Base-by-base conservation (phyloP, 2,888 invertebrate genomes). In the Parnassius apollo region DNA sequence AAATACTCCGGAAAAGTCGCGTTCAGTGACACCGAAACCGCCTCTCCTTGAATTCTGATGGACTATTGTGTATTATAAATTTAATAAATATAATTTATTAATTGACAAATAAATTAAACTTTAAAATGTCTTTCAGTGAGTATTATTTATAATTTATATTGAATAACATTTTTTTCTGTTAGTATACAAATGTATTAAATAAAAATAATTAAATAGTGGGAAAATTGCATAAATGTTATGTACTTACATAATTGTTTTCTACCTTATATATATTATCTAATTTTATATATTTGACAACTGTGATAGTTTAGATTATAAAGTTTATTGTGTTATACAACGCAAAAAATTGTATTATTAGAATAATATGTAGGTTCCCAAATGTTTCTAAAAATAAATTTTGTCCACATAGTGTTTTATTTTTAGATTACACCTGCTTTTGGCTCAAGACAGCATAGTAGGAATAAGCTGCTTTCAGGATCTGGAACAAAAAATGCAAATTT, bases 381-480 rank as follows among this genome's bases (percentile, higher is more conserved):
- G 25, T 61, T 57, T 60, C 45, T 62, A 62, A 44, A 13, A 65
- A 57, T 64, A 64, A 49, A 64, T 35, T 56, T 64, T 52, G 57
- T 61, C 57, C n/a, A 54, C 35, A 60, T 42, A 13, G 7, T 7
- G 9, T 11, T 8, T 8, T 9, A 11, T 35, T 53, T 45, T 22
- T 1, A 53, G 53, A 59, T 64, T 70, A 75, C 35, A 69, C 71
- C 71, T 82, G 78, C 67, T 75, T 82, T 68, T 85, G 82, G 65
- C 86, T 85, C 54, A 86, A 68, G 0, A 86, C 85, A 2, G 86
- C 87, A 57, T 88, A 86, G 68, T 88, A 88, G 1, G 87, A 87
- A 68, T 88, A 87, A 1, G 86, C 87, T 2, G 87, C 87, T 73
- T 88, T 88, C 81, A 91, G 81, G 61, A 91, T 90, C 90, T 91